phyloP scores from a whole-genome alignment of 2,888 invertebrate species.

The Sesia bembeciformis region DNA sequence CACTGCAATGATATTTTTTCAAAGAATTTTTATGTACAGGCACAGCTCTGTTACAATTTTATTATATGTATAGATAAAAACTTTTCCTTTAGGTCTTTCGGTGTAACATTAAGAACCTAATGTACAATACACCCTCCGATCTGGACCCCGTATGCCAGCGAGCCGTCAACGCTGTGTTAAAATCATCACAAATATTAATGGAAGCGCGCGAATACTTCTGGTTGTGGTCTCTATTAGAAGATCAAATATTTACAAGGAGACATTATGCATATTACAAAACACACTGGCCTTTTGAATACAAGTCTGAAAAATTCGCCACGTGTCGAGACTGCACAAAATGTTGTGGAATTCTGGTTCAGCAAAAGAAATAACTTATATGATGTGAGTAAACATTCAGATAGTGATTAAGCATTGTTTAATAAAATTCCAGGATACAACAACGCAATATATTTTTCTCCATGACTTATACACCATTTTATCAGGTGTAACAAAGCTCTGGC shows the following conservation, averaged over 20 bases:
- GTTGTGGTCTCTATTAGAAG: constrained; percentile 34
- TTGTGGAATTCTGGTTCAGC: constrained; percentile 16
- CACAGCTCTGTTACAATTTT: no score
- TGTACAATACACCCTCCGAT: constrained; percentile 33
- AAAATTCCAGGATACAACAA: no score
- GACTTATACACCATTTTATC: no score
- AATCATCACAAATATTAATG: constrained; percentile 27
- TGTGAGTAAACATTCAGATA: no score
- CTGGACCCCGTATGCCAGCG: constrained; percentile 39
- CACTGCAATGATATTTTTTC: no score
- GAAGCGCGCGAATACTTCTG: constrained; percentile 39
- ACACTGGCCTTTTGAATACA: constrained; percentile 26
- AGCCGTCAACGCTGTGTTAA: constrained; percentile 39
- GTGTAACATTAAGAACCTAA: constrained; percentile 48
- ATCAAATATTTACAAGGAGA: constrained; percentile 30
- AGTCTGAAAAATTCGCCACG: constrained; percentile 12
- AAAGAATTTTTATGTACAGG: not conserved
- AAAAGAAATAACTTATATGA: no score
- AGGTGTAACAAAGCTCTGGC: no score
- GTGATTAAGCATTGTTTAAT: no score
- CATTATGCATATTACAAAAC: constrained; percentile 27
- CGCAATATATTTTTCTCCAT: no score
- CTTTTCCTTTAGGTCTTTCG: constrained; percentile 39
- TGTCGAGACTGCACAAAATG: constrained; percentile 24
- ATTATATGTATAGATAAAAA: no score